Evolutionary conservation across 2,113 vertebrate species (phyloP), one percentile per base, ranked within the genome.

Genomic region (Nycticebus coucang): DNA sequence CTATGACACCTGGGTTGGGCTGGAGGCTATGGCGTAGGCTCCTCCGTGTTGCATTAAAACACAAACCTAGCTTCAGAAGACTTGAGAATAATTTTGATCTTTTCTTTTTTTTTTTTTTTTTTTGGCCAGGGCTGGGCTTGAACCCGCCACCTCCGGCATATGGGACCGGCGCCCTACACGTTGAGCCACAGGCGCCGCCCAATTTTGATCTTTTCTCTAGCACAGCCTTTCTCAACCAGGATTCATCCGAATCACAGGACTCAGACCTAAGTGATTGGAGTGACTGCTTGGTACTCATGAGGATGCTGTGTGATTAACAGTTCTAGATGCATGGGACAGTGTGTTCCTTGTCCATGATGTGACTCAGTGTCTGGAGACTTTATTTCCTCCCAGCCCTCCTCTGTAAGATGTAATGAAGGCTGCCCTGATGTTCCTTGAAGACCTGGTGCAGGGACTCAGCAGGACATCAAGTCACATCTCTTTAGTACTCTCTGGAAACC

Each of bases 321-420:
- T 26, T 45, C 53, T 15, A 11, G 62, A 33, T 7, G 78, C 45
- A 15, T 18, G 12, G 18, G n/a, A 37, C 35, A 19, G 45, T 2
- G 30, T 24, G 15, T 30, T 30, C 53, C n/a, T 55, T 24, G 3
- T 15, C 8, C 3, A n/a, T 45, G 28, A 2, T 5, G 57, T 13
- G 64, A 17, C 13, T 7, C 14, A 41, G 80, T 26, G 30, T 18
- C 6, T 1, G 1, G 75, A 75, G 50, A 11, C 19, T 78, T 33
- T 28, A 11, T n/a, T 41, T 13, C 41, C n/a, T 13, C 35, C 2
- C 30, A 24, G 26, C 19, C 19, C 0, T 1, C 5, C 17, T 9
- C 21, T 71, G 24, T 15, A 18, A 75, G 92, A 41, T 5, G 41
- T 41, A 41, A 41, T 41, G 41, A 78, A 77, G 55, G 62, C 55